Evolutionary conservation across 2,113 vertebrate species (phyloP), one percentile per base, ranked within the genome.

Genomic region (Dasyurus viverrinus): DNA sequence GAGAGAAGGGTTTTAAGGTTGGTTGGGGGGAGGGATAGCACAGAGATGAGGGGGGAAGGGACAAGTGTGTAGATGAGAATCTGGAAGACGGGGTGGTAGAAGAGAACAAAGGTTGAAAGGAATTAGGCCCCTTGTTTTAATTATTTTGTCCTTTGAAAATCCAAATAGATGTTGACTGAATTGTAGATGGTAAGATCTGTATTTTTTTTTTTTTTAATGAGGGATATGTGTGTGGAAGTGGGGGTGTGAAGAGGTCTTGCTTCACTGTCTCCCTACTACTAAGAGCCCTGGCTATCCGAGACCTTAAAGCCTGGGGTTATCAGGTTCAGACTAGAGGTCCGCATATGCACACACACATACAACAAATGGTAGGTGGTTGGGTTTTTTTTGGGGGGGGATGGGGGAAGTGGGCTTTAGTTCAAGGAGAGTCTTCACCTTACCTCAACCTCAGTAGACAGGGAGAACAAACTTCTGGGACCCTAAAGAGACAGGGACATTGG

Each of bases 61-160:
- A n/a, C n/a, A 84, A 42, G n/a, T 22, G 19, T 42, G 36, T 48
- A 50, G 89, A 50, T 48, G 89, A 52, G 27, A 90, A 50, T 9
- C 42, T 48, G 48, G 47, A 90, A 90, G 89, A 50, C 23, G 24
- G 24, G 25, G 36, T 46, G 89, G 47, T 48, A 12, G 46, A 50
- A 90, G 47, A 27, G 89, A 90, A 90, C 46, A 52, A 50, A 90
- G 89, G 47, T 48, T 48, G 27, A 52, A 52, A 84, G 68, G 7
- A 84, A 84, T 84, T 84, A 76, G 16, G 36, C 36, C 19, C 19
- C n/a, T 42, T 84, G 68, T 84, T 84, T 84, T 84, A 42, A 42
- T 84, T 84, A 84, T 84, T 84, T 84, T 84, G 68, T 84, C n/a
- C 68, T 84, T 84, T 84, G 68, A 84, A 84, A 16, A n/a, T 76